Evolutionary conservation across 2,113 vertebrate genomes (phyloP).

Genomic region (Chaetorhynchus papuensis): DNA sequence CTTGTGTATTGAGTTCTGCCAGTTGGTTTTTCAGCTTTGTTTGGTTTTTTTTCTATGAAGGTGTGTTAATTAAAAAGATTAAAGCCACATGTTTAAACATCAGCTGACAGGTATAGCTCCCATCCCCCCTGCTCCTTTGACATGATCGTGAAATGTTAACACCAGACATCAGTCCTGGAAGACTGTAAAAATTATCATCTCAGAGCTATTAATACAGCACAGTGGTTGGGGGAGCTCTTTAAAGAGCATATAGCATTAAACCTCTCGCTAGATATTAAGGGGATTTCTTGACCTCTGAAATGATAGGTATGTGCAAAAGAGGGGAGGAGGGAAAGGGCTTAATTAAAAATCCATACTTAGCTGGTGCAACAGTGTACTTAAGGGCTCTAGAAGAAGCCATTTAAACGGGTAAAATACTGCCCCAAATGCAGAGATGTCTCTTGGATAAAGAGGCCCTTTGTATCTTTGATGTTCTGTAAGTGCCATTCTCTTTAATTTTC

Average conservation of each 20-base stretch:
- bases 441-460: conserved; percentile 37
- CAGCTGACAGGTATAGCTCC: neutral
- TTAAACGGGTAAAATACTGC: conserved; percentile 42
- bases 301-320: conserved; percentile 16
- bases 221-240: neutral
- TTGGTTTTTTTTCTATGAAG: neutral
- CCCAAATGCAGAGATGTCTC: conserved; percentile 17
- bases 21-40: neutral
- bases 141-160: neutral
- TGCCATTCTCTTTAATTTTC: conserved; percentile 45
- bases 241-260: conserved; percentile 38
- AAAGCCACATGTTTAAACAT: conserved; percentile 8
- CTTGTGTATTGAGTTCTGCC: neutral
- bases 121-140: neutral
- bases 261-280: conserved; percentile 12
- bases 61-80: conserved; percentile 26
- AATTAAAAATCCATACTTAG: conserved; percentile 60
- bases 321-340: neutral
- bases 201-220: neutral
- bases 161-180: conserved; percentile 7
- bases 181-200: conserved; percentile 26
- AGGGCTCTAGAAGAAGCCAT: conserved; percentile 15
- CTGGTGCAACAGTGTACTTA: conserved; percentile 23
- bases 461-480: conserved; percentile 45
- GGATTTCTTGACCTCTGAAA: conserved; percentile 40